Conservation (phyloP, 1,140 invertebrate genomes). For the Cylas formicarius region DNA sequence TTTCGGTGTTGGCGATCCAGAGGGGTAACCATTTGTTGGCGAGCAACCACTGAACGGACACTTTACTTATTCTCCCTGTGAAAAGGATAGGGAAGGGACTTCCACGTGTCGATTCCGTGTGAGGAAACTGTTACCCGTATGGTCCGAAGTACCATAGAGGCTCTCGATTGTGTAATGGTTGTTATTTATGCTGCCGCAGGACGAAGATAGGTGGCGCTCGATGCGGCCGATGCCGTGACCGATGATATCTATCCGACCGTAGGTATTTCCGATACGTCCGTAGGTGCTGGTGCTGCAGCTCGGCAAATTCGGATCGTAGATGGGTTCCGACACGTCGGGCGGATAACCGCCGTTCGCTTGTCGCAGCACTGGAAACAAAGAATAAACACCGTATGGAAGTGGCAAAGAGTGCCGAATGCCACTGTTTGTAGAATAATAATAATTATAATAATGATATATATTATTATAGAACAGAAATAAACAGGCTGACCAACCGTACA, state of each 20-base stretch:
- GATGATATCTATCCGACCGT: slow-evolving; percentile 47
- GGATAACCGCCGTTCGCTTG: neutral
- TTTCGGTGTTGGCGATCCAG: slow-evolving; percentile 48
- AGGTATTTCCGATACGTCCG: slow-evolving; percentile 43
- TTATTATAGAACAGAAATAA: no score
- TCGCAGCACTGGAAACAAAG: no score
- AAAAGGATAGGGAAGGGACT: neutral
- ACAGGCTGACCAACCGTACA: no score
- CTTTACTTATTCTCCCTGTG: slow-evolving; percentile 46
- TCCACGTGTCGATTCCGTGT: no score
- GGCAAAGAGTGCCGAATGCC: no score
- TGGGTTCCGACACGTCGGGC: slow-evolving; percentile 21
- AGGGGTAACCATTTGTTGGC: slow-evolving; percentile 52
- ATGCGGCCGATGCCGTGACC: slow-evolving; percentile 51
- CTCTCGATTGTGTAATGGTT: slow-evolving; percentile 38
- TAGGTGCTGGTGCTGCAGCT: slow-evolving; percentile 37
- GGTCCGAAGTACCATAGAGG: slow-evolving; percentile 33
- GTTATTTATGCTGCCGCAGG: slow-evolving; percentile 50
- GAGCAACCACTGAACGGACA: slow-evolving; percentile 50
- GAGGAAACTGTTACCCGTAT: slow-evolving; percentile 22
- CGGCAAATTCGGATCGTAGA: slow-evolving; percentile 30
- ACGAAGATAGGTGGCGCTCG: slow-evolving; percentile 50
- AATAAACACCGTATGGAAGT: no score
- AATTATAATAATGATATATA: no score
- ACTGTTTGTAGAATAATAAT: no score